A percentile compares a stretch with the other conserved stretches of the same genome.
These are phyloP conservation scores for Agonopterix alstromeriana DNA, from an alignment of 2,888 invertebrate genomes.

Conservation along the genomic window DNA sequence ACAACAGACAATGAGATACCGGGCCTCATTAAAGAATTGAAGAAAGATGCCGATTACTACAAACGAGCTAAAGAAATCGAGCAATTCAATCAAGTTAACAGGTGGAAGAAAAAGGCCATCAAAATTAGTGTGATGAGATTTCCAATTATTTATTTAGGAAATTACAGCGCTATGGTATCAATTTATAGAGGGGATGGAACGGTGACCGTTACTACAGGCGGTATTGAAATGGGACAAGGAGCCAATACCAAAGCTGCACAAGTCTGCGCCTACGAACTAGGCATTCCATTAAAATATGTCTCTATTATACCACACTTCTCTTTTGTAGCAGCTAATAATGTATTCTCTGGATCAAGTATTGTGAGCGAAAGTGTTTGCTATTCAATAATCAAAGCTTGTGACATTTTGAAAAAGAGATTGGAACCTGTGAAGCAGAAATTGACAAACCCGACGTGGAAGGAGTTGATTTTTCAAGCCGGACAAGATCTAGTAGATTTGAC, in stretches of 20 bases:
- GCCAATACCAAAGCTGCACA: slow-evolving; percentile 87
- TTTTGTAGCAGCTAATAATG: slow-evolving; percentile 77
- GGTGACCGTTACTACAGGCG: slow-evolving; percentile 82
- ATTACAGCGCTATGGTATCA: slow-evolving; percentile 77
- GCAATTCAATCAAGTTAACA: slow-evolving; percentile 79
- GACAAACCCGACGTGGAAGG: slow-evolving; percentile 74
- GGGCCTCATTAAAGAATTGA: slow-evolving; percentile 72
- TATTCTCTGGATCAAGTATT: slow-evolving; percentile 80
- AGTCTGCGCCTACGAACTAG: slow-evolving; percentile 84
- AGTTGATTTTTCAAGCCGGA: slow-evolving; percentile 74
- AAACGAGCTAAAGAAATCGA: slow-evolving; percentile 63
- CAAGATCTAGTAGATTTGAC: slow-evolving; percentile 75
- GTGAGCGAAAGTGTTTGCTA: slow-evolving; percentile 79
- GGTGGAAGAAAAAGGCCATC: slow-evolving; percentile 86
- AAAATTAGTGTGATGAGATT: slow-evolving; percentile 81
- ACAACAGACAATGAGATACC: slow-evolving; percentile 56
- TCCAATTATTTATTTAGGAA: slow-evolving; percentile 71
- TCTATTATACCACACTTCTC: slow-evolving; percentile 77
- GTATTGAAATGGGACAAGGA: slow-evolving; percentile 87
- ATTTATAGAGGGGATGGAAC: slow-evolving; percentile 83
- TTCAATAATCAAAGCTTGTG: slow-evolving; percentile 77
- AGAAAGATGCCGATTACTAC: slow-evolving; percentile 72
- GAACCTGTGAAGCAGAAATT: slow-evolving; percentile 68
- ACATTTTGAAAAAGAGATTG: slow-evolving; percentile 72
- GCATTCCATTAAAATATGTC: slow-evolving; percentile 79